Conservation (phyloP, 64 coral and sea anemone genomes). For the Montipora sp. region DNA sequence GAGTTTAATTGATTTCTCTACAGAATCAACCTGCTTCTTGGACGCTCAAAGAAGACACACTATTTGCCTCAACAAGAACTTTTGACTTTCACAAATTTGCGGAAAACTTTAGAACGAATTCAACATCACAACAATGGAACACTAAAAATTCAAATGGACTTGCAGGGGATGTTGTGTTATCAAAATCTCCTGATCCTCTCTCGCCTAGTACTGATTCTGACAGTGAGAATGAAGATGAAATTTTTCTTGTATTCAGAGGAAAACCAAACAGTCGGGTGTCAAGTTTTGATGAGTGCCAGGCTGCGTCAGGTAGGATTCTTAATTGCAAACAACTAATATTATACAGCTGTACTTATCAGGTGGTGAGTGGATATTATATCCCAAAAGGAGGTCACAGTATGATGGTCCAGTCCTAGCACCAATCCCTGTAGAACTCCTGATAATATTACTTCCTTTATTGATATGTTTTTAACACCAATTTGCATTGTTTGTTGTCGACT, state of each 20-base stretch:
- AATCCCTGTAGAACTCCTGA: no score
- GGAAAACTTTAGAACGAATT: conserved; percentile 36
- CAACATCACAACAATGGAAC: conserved; percentile 1
- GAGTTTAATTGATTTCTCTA: neutral
- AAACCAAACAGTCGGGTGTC: conserved; percentile 39
- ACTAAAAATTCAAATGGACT: conserved; percentile 45
- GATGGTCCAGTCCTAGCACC: no score
- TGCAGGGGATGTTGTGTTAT: conserved; percentile 37
- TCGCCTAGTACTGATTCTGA: conserved; percentile 47
- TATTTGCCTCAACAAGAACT: conserved; percentile 42
- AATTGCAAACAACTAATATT: neutral
- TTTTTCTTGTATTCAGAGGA: conserved; percentile 68
- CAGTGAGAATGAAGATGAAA: conserved; percentile 70
- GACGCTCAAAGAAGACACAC: conserved; percentile 11
- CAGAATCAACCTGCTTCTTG: conserved; percentile 38
- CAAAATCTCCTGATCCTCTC: conserved; percentile 26
- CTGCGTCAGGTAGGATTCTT: conserved; percentile 50
- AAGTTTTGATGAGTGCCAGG: conserved; percentile 71
- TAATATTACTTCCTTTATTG: no score
- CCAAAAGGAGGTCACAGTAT: no score
- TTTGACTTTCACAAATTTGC: conserved; percentile 72
- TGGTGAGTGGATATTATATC: no score
- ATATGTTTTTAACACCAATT: no score
- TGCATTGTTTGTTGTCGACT: no score
- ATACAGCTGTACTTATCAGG: no score